Evolutionary conservation across 2,797 vertebrate species (phyloP).

Genomic region (Jordanella pulchra): DNA sequence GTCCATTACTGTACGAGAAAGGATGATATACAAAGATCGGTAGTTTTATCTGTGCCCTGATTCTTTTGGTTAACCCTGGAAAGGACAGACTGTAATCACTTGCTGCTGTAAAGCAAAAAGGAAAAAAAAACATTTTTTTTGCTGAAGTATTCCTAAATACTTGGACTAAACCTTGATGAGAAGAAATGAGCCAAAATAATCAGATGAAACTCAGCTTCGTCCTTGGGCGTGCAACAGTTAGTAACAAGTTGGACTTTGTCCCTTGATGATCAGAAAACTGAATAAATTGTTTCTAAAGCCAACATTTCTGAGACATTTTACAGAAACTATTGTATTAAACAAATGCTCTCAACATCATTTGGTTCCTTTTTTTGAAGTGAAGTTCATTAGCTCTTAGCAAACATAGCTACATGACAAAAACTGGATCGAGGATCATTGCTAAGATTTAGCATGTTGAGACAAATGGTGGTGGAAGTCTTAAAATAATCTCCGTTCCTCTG

Average conservation of each 20-base stretch:
- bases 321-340: not conserved
- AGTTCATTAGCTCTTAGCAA: not conserved
- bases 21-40: not conserved
- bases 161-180: constrained; percentile 5
- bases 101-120: not conserved
- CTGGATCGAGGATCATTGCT: not conserved
- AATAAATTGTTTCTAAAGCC: not conserved
- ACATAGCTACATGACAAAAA: not conserved
- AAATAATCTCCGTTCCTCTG: not conserved
- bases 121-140: not conserved
- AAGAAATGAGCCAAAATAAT: constrained; percentile 8
- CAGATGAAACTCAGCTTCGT: not conserved
- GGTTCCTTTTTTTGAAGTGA: not conserved
- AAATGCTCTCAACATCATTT: not conserved
- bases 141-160: not conserved
- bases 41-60: not conserved
- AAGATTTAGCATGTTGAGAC: not conserved
- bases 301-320: not conserved
- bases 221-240: not conserved
- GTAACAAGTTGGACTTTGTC: not conserved
- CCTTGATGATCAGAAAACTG: constrained; percentile 1
- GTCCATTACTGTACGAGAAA: constrained; percentile 1
- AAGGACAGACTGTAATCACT: not conserved
- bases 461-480: not conserved
- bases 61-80: not conserved